Base-by-base conservation (phyloP, 2,113 vertebrate species). In the Cyanoliseus patagonus region DNA sequence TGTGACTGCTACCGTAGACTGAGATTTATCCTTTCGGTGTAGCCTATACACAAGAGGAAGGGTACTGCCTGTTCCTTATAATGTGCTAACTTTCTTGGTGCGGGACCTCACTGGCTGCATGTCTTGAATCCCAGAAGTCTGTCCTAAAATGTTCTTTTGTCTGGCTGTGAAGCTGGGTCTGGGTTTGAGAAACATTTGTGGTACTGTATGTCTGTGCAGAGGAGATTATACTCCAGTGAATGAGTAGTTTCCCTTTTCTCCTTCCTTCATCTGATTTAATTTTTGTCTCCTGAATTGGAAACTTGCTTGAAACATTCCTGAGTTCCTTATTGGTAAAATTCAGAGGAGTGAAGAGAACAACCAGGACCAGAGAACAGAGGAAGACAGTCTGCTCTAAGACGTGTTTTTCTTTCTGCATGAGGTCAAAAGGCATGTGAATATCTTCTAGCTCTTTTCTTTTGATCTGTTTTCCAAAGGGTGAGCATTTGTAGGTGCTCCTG, bases 371-470 rank as follows among this genome's bases (percentile, higher is more conserved):
- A 46, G 49, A 64, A 35, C 7, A 44, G 51, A 72, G 42, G 33
- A 78, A 27, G 46, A 77, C 47, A 59, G 0, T 53, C 51, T 42
- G n/a, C 27, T 78, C 24, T 6, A 22, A 64, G 42, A 27, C 11
- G 2, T 22, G 11, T 17, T 47, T 64, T 51, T 42, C 49, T 76
- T 82, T 67, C 55, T 4, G 1, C 4, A 2, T 49, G 47, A 24
- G 78, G 68, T 77, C 64, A 70, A 51, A 94, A 93, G 51, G 16
- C 64, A 8, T 17, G 15, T 68, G 61, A 70, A 10, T 80, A 46
- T 80, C 66, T 88, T 63, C 30, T 22, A 55, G 57, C 22, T 86
- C 4, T 81, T 93, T 96, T 22, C 72, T 92, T 88, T 90, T 59
- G 30, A 33, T 85, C 1, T 6, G 0, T 63, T 78, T 88, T 74